Evolutionary conservation across 1,140 invertebrate genomes (phyloP).

Genomic region (Carcinoscorpius rotundicauda): DNA sequence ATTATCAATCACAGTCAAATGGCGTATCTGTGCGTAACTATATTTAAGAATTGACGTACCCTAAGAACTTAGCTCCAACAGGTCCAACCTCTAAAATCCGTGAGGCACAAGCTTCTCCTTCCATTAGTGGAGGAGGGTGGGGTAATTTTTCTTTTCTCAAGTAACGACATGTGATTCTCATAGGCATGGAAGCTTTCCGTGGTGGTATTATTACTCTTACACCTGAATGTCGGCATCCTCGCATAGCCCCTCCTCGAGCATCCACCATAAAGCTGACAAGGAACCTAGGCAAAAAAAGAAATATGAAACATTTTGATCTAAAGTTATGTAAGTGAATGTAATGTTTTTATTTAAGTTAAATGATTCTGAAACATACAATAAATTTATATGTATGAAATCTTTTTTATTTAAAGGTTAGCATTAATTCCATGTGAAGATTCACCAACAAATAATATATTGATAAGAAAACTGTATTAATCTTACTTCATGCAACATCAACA

Average conservation of each 20-base stretch:
- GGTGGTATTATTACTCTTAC: conserved; percentile 96
- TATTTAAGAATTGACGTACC: conserved; percentile 44
- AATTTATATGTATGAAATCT: no score
- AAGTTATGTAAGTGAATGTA: no score
- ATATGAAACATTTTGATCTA: no score
- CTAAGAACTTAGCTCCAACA: conserved; percentile 89
- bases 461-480: no score
- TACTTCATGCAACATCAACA: no score
- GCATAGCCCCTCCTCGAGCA: conserved; percentile 94
- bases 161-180: conserved; percentile 85
- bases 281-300: conserved; percentile 55
- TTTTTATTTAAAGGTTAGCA: no score
- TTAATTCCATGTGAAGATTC: no score
- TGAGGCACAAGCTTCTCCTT: conserved; percentile 93
- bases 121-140: conserved; percentile 94
- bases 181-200: conserved; percentile 86
- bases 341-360: no score
- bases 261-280: conserved; percentile 98
- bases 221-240: conserved; percentile 95
- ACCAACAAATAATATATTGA: no score
- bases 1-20: conserved; percentile 12
- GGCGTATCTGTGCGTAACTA: no score
- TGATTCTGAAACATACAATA: no score
- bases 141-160: conserved; percentile 86
- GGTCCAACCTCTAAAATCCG: conserved; percentile 95